These are phyloP conservation scores for Zaprionus bogoriensis DNA, from an alignment of 2,888 invertebrate genomes.

Conservation along the genomic window DNA sequence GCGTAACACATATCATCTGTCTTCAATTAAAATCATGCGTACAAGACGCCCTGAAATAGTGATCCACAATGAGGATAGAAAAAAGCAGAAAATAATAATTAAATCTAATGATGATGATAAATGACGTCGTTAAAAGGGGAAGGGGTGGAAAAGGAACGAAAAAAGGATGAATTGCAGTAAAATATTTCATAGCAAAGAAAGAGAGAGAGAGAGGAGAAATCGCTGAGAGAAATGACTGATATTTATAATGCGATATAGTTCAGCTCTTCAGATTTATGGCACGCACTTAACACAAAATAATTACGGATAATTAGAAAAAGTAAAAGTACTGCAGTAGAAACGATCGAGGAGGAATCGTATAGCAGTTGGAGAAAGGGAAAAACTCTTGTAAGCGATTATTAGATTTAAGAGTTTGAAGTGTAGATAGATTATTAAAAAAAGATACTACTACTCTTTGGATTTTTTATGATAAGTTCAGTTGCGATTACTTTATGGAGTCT, in stretches of 20 bases:
- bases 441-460: background rate
- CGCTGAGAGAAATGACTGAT: too few relatives aligned
- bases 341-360: background rate
- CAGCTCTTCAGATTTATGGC: background rate
- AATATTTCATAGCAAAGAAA: background rate
- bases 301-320: background rate
- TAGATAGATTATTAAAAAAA: too few relatives aligned
- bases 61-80: background rate
- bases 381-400: too few relatives aligned
- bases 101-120: conserved; percentile 1
- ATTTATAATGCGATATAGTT: background rate
- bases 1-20: too few relatives aligned
- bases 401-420: too few relatives aligned
- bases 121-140: background rate
- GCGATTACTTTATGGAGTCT: too few relatives aligned
- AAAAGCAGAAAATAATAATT: background rate
- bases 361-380: too few relatives aligned
- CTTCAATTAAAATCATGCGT: too few relatives aligned
- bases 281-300: background rate
- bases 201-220: too few relatives aligned
- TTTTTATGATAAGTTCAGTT: background rate
- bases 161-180: background rate
- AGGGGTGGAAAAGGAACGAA: background rate
- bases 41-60: too few relatives aligned
- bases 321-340: background rate